phyloP scores from a whole-genome alignment of 2,113 vertebrate genomes.

The Marcusenius ussheri region DNA sequence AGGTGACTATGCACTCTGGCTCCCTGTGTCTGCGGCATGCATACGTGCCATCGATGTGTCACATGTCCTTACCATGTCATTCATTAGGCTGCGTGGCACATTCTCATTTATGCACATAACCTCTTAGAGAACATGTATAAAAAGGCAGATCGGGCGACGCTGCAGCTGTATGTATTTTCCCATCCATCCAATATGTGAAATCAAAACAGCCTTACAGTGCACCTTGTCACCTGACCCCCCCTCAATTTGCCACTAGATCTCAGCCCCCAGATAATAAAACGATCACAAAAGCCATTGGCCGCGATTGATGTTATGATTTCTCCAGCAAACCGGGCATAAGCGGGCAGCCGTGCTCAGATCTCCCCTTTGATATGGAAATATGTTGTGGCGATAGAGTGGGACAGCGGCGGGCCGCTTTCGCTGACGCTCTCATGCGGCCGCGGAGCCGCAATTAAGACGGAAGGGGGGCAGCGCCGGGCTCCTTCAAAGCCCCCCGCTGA shows the following conservation, averaged over 20 bases:
- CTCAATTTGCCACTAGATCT: not conserved
- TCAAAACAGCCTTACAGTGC: not conserved
- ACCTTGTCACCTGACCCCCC: slow-evolving; percentile 1
- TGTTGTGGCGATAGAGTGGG: not conserved
- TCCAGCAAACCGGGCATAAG: not conserved
- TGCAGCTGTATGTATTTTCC: not conserved
- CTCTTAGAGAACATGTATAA: not conserved
- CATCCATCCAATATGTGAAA: not conserved
- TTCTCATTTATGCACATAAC: not conserved
- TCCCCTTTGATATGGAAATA: slow-evolving; percentile 16
- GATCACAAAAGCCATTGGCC: slow-evolving; percentile 7
- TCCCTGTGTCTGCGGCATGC: not conserved
- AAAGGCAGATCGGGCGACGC: not conserved
- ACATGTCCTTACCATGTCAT: not conserved
- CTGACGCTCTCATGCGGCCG: not conserved
- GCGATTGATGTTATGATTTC: slow-evolving; percentile 3
- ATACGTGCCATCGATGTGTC: not conserved
- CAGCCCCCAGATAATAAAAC: not conserved
- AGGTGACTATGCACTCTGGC: not conserved
- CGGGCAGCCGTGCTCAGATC: not conserved
- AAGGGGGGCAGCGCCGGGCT: not conserved
- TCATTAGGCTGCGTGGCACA: not conserved
- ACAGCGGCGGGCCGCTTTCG: not conserved
- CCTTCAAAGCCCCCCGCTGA: not conserved
- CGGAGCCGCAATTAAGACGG: not conserved